A percentile compares a stretch with the other conserved stretches of the same genome.
Conservation (phyloP, 2,797 vertebrate species). For the Darevskia nairensis region DNA sequence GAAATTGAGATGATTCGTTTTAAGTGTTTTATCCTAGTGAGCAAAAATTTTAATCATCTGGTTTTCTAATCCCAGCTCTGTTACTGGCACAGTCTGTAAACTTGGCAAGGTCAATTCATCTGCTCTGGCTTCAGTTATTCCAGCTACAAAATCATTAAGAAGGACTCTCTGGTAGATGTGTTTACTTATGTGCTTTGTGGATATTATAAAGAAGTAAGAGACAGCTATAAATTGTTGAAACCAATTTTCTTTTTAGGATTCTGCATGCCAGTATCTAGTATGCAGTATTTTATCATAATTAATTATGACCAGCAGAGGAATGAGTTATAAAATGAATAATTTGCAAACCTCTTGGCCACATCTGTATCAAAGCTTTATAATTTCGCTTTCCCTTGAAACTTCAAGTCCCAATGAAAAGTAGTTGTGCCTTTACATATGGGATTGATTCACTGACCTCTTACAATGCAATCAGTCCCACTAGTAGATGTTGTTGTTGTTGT, state of each 20-base stretch:
- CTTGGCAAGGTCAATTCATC: slow-evolving; percentile 70
- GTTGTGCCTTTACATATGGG: background rate
- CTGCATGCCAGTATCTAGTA: rapidly evolving
- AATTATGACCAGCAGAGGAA: background rate
- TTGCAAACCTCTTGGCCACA: background rate
- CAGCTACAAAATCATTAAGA: slow-evolving; percentile 51
- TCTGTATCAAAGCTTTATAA: background rate
- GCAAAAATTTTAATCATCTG: slow-evolving; percentile 77
- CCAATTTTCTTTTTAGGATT: slow-evolving; percentile 3
- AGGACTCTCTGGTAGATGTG: slow-evolving; percentile 52
- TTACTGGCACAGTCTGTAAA: slow-evolving; percentile 71
- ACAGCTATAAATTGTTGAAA: slow-evolving; percentile 34
- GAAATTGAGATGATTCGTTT: slow-evolving; percentile 77
- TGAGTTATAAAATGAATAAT: slow-evolving; percentile 21
- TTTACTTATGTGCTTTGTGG: slow-evolving; percentile 37
- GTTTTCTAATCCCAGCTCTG: slow-evolving; percentile 69
- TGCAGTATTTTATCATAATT: slow-evolving; percentile 15
- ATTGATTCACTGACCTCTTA: background rate
- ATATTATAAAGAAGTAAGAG: slow-evolving; percentile 52
- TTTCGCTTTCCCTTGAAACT: background rate
- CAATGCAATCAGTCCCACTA: background rate
- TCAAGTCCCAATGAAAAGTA: background rate
- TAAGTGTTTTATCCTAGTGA: slow-evolving; percentile 77
- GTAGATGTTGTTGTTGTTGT: background rate
- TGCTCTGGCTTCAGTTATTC: slow-evolving; percentile 44